Evolutionary conservation across 1,140 invertebrate species (phyloP).

Genomic region (Grapholita molesta): DNA sequence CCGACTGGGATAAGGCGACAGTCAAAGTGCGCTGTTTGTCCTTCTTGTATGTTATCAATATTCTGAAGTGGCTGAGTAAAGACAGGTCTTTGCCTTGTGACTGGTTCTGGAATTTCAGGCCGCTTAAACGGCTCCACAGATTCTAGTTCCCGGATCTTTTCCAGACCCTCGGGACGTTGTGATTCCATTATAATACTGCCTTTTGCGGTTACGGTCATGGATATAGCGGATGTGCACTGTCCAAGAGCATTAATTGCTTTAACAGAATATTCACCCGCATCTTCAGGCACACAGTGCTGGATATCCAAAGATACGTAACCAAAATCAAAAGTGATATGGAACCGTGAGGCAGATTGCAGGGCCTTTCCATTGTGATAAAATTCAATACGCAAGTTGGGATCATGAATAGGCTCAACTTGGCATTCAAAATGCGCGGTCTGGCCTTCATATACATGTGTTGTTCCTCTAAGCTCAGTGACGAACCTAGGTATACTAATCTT

Average conservation of each 20-base stretch:
- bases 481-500: conserved; percentile 88
- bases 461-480: conserved; percentile 89
- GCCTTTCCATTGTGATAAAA: conserved; percentile 95
- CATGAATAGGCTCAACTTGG: conserved; percentile 94
- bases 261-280: conserved; percentile 96
- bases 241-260: conserved; percentile 93
- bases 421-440: conserved; percentile 94
- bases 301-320: conserved; percentile 97
- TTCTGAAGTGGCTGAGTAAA: conserved; percentile 97
- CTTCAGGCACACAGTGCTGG: conserved; percentile 92
- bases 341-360: conserved; percentile 90
- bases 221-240: conserved; percentile 90
- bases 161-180: conserved; percentile 96
- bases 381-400: conserved; percentile 93
- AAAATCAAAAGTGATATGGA: conserved; percentile 97
- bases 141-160: conserved; percentile 96
- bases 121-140: conserved; percentile 87
- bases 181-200: conserved; percentile 95
- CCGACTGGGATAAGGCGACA: conserved; percentile 98
- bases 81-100: conserved; percentile 93
- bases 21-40: conserved; percentile 96
- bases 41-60: conserved; percentile 93
- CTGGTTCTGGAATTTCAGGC: conserved; percentile 88
- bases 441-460: conserved; percentile 90
- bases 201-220: conserved; percentile 89